Evolutionary conservation across 2,888 invertebrate genomes (phyloP).

Genomic region (Argyresthia albistria): DNA sequence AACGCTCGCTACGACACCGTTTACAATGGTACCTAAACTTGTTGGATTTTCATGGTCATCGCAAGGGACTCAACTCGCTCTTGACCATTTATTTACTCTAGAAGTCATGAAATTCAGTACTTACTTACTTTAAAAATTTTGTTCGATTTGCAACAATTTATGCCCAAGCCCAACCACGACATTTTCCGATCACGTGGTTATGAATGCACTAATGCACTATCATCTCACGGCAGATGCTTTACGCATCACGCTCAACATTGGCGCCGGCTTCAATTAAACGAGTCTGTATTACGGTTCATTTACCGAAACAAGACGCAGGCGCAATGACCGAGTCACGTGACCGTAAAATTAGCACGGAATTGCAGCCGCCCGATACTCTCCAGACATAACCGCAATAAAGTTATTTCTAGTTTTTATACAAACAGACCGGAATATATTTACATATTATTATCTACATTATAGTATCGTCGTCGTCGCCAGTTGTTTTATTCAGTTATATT

Average conservation of each 20-base stretch:
- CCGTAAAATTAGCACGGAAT: slow-evolving; percentile 53
- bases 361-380: slow-evolving; percentile 34
- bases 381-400: slow-evolving; percentile 38
- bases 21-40: too few species aligned
- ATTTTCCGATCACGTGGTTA: slow-evolving; percentile 8
- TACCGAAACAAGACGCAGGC: slow-evolving; percentile 27
- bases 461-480: background rate
- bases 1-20: too few species aligned
- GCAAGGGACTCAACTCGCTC: too few species aligned
- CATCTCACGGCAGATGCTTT: slow-evolving; percentile 34
- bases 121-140: too few species aligned
- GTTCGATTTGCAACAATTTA: too few species aligned
- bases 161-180: too few species aligned
- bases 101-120: too few species aligned
- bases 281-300: slow-evolving; percentile 43
- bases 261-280: slow-evolving; percentile 53
- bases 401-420: slow-evolving; percentile 26
- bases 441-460: background rate
- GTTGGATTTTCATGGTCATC: too few species aligned
- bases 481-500: too few species aligned
- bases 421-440: background rate
- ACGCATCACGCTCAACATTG: slow-evolving; percentile 31
- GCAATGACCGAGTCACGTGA: slow-evolving; percentile 43
- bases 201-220: slow-evolving; percentile 13
- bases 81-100: too few species aligned